Conservation (phyloP, 2,113 vertebrate species). For the Emydocephalus ijimae region DNA sequence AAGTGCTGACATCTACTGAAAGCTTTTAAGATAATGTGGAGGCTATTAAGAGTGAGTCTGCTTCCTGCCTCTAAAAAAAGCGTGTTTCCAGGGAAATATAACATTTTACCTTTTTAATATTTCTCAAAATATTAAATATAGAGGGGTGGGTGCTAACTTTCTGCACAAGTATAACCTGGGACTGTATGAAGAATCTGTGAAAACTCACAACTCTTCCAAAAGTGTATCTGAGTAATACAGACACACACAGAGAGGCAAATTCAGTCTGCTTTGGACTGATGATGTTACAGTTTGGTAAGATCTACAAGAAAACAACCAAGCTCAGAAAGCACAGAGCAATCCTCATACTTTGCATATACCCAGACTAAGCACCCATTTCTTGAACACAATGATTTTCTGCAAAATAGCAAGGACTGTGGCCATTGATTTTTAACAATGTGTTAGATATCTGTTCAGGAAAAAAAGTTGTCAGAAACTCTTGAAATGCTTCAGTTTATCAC, state of each 20-base stretch:
- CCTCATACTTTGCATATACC: not conserved
- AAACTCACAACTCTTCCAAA: not conserved
- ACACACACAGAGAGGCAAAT: not conserved
- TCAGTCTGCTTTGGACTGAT: not conserved
- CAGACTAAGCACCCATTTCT: not conserved
- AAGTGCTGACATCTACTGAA: no score
- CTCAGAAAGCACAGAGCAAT: not conserved
- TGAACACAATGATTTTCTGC: not conserved
- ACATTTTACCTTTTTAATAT: no score
- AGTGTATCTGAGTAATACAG: not conserved
- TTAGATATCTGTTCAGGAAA: not conserved
- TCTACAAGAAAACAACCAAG: not conserved
- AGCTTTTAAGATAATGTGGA: no score
- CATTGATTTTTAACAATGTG: not conserved
- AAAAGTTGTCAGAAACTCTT: not conserved
- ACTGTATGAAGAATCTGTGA: not conserved
- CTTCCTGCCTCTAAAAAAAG: no score
- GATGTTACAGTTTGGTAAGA: not conserved
- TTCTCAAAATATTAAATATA: no score
- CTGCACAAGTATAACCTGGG: not conserved
- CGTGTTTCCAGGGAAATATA: no score
- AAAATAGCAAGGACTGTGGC: not conserved
- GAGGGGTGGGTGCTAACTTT: no score
- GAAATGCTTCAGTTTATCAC: not conserved
- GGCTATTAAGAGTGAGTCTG: no score